phyloP scores from a whole-genome alignment of 2,888 invertebrate species.

The Leucoma salicis region DNA sequence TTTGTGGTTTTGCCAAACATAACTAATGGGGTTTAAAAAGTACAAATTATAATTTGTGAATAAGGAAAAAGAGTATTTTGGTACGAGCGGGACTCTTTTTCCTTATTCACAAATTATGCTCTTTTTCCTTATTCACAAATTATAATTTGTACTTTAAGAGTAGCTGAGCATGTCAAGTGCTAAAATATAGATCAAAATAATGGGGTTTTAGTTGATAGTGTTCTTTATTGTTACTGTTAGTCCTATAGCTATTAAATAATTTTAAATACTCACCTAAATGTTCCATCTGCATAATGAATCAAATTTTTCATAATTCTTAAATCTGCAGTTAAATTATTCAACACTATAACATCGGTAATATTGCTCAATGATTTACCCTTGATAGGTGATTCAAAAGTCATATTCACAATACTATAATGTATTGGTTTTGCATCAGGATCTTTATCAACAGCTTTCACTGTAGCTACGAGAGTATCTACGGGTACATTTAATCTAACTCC shows the following conservation, averaged over 20 bases:
- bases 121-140: too few relatives aligned
- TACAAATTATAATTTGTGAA: too few relatives aligned
- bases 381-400: conserved; percentile 80
- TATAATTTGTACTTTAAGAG: too few relatives aligned
- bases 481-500: conserved; percentile 89
- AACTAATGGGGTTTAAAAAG: too few relatives aligned
- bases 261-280: conserved; percentile 73
- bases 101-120: too few relatives aligned
- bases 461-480: conserved; percentile 86
- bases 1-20: too few relatives aligned
- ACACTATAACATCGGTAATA: conserved; percentile 79
- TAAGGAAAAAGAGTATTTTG: too few relatives aligned
- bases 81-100: too few relatives aligned
- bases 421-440: conserved; percentile 86
- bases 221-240: too few relatives aligned
- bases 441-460: conserved; percentile 85
- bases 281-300: conserved; percentile 85
- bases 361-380: conserved; percentile 67
- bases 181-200: too few relatives aligned
- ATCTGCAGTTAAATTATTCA: conserved; percentile 87
- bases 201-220: too few relatives aligned
- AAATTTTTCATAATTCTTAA: conserved; percentile 86
- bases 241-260: not conserved
- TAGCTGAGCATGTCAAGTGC: too few relatives aligned
- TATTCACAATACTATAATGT: conserved; percentile 83